A percentile compares a stretch with the other conserved stretches of the same genome.
Conservation (phyloP, 2,797 vertebrate species). For the Discoglossus pictus region DNA sequence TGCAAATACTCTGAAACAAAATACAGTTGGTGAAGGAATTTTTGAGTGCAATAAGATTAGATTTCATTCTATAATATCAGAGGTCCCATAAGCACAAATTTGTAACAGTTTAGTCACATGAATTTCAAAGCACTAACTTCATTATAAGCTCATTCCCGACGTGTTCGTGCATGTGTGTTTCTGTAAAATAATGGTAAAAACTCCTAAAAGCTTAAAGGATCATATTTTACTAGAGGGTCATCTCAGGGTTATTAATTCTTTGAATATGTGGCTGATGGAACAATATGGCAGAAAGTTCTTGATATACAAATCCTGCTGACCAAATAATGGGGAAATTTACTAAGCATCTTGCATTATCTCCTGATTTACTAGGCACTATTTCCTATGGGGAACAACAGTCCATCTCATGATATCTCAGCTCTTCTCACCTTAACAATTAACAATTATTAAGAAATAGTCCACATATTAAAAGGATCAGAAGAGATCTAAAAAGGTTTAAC, state of each 20-base stretch:
- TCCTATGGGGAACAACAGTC: too few species aligned
- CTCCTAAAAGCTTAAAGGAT: slow-evolving; percentile 49
- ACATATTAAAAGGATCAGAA: too few species aligned
- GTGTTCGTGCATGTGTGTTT: slow-evolving; percentile 51
- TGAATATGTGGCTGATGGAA: slow-evolving; percentile 35
- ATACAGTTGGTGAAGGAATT: slow-evolving; percentile 65
- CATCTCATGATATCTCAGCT: too few species aligned
- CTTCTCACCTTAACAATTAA: too few species aligned
- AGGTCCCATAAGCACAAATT: slow-evolving; percentile 68
- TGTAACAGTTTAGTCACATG: slow-evolving; percentile 70
- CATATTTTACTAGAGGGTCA: slow-evolving; percentile 51
- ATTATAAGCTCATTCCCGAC: slow-evolving; percentile 56
- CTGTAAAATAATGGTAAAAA: slow-evolving; percentile 45
- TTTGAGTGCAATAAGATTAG: slow-evolving; percentile 66
- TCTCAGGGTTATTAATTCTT: slow-evolving; percentile 47
- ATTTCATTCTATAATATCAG: slow-evolving; percentile 72
- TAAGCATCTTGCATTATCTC: too few species aligned
- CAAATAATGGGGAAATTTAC: too few species aligned
- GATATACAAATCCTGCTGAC: slow-evolving; percentile 10
- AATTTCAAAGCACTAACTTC: slow-evolving; percentile 69
- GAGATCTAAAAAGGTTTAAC: too few species aligned
- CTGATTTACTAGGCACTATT: too few species aligned
- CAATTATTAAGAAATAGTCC: too few species aligned
- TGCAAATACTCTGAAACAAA: slow-evolving; percentile 65
- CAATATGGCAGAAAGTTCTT: slow-evolving; percentile 31